Evolutionary conservation across 2,888 invertebrate genomes (phyloP), one percentile per base, ranked within the genome.

Genomic region (Protophormia terraenovae): DNA sequence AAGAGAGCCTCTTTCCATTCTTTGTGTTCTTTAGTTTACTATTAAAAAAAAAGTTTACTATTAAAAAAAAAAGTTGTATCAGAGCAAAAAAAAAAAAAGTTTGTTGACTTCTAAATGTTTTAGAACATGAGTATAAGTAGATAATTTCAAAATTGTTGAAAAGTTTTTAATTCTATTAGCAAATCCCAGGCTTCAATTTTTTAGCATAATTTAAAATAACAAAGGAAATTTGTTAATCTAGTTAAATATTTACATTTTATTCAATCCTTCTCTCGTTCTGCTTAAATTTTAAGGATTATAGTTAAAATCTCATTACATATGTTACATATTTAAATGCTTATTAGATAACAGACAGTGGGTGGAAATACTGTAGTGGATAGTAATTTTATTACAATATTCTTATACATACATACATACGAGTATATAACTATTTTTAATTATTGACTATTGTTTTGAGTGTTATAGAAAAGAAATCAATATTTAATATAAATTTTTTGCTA

Each of bases 101-200:
- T 29, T 58, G 29, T 29, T 16, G 16, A 58, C 16, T 58, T 58
- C 14, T 53, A n/a, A n/a, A n/a, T n/a, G n/a, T 53, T 53, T n/a
- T n/a, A 29, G 3, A 19, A 27, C n/a, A n/a, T n/a, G n/a, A 14
- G 4, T 24, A 53, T 22, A 24, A 1, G 14, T 27, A 24, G 14
- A 16, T 53, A 14, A 27, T 53, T 8, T 27, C 35, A 12, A 32
- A 60, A 16, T 60, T 35, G 60, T 10, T 19, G 19, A 60, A 60
- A 60, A 60, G 60, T 60, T 60, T 60, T 19, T 32, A 60, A 60
- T 32, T 60, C 35, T 60, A 60, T 60, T 60, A 60, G 16, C 8
- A 32, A 32, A 60, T 60, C 60, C 32, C 10, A 0, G 35, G 60
- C 12, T 19, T 60, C 1, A 35, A 35, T 7, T 60, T 60, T 60